Conservation (phyloP, 2,888 invertebrate genomes). For the Clivina fossor region DNA sequence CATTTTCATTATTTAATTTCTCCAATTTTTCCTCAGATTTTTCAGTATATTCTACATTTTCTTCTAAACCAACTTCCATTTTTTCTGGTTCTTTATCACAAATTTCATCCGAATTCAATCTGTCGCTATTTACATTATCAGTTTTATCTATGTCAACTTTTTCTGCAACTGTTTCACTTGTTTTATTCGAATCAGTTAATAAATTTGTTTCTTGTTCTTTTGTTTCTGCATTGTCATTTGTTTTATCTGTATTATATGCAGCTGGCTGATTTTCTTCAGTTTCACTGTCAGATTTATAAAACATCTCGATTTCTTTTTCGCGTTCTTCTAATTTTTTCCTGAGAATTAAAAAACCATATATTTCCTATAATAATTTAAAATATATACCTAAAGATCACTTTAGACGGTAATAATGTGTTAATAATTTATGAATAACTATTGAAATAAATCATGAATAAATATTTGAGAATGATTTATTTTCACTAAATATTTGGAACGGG, state of each 20-base stretch:
- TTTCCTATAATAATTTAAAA: too few relatives aligned
- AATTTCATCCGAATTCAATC: neutral
- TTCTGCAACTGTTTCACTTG: conserved; percentile 6
- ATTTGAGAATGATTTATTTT: too few relatives aligned
- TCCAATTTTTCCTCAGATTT: conserved; percentile 5
- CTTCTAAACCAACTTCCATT: neutral
- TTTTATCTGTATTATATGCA: conserved; percentile 2
- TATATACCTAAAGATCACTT: too few relatives aligned
- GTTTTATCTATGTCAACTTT: conserved; percentile 6
- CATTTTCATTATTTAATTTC: conserved; percentile 34
- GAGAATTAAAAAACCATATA: conserved; percentile 39
- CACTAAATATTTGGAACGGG: too few relatives aligned
- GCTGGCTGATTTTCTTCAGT: conserved; percentile 28
- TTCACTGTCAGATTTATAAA: conserved; percentile 72
- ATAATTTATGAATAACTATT: too few relatives aligned
- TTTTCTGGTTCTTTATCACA: too few relatives aligned
- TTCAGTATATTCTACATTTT: conserved; percentile 1
- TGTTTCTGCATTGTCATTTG: conserved; percentile 5
- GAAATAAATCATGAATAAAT: too few relatives aligned
- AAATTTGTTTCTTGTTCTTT: conserved; percentile 5
- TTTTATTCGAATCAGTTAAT: neutral
- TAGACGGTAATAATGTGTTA: too few relatives aligned
- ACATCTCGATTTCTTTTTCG: conserved; percentile 71
- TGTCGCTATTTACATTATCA: neutral
- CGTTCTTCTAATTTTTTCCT: conserved; percentile 71